A percentile compares a stretch with the other conserved stretches of the same genome.
These are phyloP conservation scores for Lontra canadensis DNA, from an alignment of 2,113 vertebrate genomes.

Conservation along the genomic window DNA sequence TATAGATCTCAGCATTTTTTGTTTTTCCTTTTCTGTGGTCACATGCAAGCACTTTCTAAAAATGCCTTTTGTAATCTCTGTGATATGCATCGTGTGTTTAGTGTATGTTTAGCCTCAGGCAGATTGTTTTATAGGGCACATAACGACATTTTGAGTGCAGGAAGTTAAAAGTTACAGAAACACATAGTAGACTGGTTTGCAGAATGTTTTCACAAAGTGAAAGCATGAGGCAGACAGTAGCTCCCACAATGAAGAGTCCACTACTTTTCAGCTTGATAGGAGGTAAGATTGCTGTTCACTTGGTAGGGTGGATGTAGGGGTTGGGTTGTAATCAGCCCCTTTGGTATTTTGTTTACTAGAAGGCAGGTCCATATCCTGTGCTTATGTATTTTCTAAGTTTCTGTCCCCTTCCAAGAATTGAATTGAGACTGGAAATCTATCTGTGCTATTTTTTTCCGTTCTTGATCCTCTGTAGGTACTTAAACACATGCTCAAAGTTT, in stretches of 20 bases:
- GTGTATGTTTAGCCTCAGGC: not conserved
- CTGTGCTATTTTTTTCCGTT: not conserved
- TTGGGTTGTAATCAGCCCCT: not conserved
- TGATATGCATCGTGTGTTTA: not conserved
- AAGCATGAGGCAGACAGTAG: not conserved
- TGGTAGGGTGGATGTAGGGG: not conserved
- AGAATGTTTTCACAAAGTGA: not conserved
- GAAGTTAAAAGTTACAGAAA: constrained; percentile 4
- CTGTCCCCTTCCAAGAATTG: not conserved
- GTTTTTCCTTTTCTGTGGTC: not conserved
- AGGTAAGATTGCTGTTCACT: not conserved
- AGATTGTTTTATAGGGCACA: not conserved
- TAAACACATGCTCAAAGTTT: not conserved
- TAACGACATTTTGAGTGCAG: not conserved
- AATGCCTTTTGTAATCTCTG: not conserved
- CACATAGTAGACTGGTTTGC: not conserved
- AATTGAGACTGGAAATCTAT: not conserved
- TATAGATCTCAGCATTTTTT: not conserved
- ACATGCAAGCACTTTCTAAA: not conserved
- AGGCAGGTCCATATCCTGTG: not conserved
- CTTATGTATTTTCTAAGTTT: not conserved
- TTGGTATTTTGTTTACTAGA: not conserved
- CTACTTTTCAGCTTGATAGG: not conserved
- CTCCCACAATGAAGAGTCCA: not conserved
- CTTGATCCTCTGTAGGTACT: not conserved